Evolutionary conservation across 2,888 invertebrate species (phyloP).

Genomic region (Limenitis camilla): DNA sequence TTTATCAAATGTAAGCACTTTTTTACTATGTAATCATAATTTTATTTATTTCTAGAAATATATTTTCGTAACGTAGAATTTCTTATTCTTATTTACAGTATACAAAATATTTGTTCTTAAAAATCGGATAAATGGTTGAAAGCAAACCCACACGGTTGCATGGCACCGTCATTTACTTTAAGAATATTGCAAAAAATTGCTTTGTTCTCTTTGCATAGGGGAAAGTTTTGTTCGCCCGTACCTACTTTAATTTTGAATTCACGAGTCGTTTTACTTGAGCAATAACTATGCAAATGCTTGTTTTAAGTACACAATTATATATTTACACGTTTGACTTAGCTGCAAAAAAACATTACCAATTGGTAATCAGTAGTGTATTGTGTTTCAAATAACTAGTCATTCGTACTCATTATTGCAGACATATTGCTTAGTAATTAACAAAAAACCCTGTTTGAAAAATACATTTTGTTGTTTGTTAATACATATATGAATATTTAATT

Average conservation of each 20-base stretch:
- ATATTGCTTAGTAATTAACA: too few species aligned
- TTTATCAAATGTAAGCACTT: constrained; percentile 13
- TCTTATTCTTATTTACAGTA: too few species aligned
- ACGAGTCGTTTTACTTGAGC: constrained; percentile 20
- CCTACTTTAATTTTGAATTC: constrained; percentile 23
- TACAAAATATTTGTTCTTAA: too few species aligned
- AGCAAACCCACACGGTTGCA: constrained; percentile 2
- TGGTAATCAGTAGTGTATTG: too few species aligned
- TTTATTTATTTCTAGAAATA: too few species aligned
- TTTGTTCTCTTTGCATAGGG: constrained; percentile 29
- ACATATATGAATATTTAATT: too few species aligned
- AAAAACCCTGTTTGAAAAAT: too few species aligned
- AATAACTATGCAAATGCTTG: constrained; percentile 24
- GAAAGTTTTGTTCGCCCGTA: constrained; percentile 29
- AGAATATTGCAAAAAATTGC: constrained; percentile 34
- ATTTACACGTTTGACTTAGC: constrained; percentile 1
- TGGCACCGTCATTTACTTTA: constrained; percentile 25
- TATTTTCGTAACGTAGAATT: too few species aligned
- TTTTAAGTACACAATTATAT: constrained; percentile 8
- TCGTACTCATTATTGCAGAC: too few species aligned
- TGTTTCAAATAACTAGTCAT: too few species aligned
- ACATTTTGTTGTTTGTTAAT: too few species aligned
- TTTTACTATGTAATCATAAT: too few species aligned
- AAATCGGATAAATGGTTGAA: neutral
- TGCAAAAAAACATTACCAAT: neutral